These are phyloP conservation scores for Mycetomoellerius zeteki DNA, from an alignment of 1,140 invertebrate species.

Conservation along the genomic window DNA sequence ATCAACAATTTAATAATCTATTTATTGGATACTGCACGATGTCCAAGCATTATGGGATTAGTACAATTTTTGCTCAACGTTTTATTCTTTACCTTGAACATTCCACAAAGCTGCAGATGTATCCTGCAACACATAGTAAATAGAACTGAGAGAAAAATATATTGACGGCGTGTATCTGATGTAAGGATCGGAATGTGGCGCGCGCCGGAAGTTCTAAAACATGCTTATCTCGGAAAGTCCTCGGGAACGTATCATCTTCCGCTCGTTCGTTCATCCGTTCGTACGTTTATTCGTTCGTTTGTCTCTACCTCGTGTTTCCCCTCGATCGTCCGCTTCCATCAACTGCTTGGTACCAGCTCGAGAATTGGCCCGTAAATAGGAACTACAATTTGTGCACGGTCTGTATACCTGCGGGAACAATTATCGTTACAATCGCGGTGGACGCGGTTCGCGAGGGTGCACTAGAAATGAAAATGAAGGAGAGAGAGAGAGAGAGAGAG, in stretches of 20 bases:
- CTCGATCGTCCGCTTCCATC: conserved; percentile 36
- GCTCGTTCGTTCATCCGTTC: conserved; percentile 33
- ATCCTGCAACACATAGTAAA: not conserved
- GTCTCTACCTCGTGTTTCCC: not conserved
- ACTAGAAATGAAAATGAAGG: not conserved
- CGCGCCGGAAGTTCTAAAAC: conserved; percentile 75
- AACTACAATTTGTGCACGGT: conserved; percentile 64
- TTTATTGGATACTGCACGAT: not conserved
- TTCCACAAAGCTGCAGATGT: not conserved
- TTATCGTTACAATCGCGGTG: conserved; percentile 66
- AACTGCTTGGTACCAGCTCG: conserved; percentile 52
- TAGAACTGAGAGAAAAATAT: conserved; percentile 28
- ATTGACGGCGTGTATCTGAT: conserved; percentile 40
- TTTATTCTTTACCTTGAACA: conserved; percentile 15
- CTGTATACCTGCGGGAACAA: conserved; percentile 68
- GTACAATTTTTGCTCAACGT: not conserved
- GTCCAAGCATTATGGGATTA: not conserved
- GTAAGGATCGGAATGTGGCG: conserved; percentile 58
- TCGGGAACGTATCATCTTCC: conserved; percentile 66
- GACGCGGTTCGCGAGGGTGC: conserved; percentile 25
- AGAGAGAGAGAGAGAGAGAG: not conserved
- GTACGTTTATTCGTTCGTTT: conserved; percentile 22
- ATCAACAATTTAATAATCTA: not conserved
- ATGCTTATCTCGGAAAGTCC: conserved; percentile 67
- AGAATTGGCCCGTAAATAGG: conserved; percentile 78